Percentiles rank a stretch among this genome's conserved stretches.
These are phyloP conservation scores for Alces alces DNA, from an alignment of 2,113 vertebrate species.

Conservation along the genomic window DNA sequence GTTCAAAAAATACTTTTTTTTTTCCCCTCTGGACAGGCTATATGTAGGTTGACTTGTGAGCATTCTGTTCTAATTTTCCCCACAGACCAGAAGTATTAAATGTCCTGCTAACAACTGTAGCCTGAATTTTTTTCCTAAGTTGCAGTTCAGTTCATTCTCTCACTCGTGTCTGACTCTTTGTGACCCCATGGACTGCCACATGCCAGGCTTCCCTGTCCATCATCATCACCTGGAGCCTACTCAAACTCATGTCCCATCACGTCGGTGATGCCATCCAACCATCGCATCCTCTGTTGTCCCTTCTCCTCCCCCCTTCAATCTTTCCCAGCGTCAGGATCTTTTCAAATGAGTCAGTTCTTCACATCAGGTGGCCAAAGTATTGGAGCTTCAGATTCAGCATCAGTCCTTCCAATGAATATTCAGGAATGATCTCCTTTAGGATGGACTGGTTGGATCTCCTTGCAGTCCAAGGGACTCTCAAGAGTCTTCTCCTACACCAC, in stretches of 20 bases:
- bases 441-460: not conserved
- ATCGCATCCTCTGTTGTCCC: not conserved
- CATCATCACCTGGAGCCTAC: not conserved
- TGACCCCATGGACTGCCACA: not conserved
- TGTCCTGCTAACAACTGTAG: slow-evolving; percentile 21
- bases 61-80: slow-evolving; percentile 22
- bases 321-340: not conserved
- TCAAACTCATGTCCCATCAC: not conserved
- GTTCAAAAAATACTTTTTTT: not conserved
- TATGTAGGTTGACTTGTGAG: not conserved
- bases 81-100: slow-evolving; percentile 15
- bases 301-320: not conserved
- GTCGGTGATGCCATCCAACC: not conserved
- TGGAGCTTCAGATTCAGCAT: not conserved
- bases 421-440: not conserved
- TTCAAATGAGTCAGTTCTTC: not conserved
- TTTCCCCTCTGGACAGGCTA: not conserved
- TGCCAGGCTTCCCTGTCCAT: not conserved
- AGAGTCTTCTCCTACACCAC: not conserved
- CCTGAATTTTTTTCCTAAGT: not conserved
- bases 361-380: not conserved
- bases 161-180: not conserved
- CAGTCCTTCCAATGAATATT: not conserved
- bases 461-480: not conserved
- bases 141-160: not conserved